phyloP scores from a whole-genome alignment of 2,888 invertebrate genomes.

The Cantharis nigra region DNA sequence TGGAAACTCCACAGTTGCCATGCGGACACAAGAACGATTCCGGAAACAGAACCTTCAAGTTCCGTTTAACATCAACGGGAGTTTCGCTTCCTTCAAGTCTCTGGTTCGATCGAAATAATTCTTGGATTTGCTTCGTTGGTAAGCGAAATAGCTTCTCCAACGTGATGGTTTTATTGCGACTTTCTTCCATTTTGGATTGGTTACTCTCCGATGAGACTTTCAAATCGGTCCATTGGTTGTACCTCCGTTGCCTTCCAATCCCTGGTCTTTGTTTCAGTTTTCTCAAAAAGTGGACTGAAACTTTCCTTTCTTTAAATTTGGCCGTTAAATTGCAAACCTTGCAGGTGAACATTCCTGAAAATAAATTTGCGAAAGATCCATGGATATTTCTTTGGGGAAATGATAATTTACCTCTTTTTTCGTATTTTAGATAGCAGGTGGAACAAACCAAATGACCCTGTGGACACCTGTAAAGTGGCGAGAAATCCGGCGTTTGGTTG shows the following conservation, averaged over 20 bases:
- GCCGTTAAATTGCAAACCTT: not conserved
- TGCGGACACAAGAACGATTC: slow-evolving; percentile 48
- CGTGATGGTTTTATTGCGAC: slow-evolving; percentile 34
- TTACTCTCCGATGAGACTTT: not conserved
- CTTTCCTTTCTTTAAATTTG: slow-evolving; percentile 31
- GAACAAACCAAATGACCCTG: slow-evolving; percentile 47
- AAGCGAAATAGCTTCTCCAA: slow-evolving; percentile 45
- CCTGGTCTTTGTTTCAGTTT: slow-evolving; percentile 48
- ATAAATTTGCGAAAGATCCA: not conserved
- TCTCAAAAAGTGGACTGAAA: slow-evolving; percentile 41
- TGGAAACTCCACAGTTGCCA: slow-evolving; percentile 47
- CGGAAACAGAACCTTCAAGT: not conserved
- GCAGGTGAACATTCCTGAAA: not conserved
- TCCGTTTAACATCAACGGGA: not conserved
- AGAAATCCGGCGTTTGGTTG: slow-evolving; percentile 43
- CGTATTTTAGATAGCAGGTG: slow-evolving; percentile 44
- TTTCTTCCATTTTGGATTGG: slow-evolving; percentile 1
- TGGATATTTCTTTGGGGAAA: not conserved
- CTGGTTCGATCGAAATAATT: slow-evolving; percentile 33
- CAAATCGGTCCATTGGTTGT: slow-evolving; percentile 10
- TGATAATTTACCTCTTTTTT: slow-evolving; percentile 39
- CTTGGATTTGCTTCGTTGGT: slow-evolving; percentile 35
- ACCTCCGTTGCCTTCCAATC: slow-evolving; percentile 47
- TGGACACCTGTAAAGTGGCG: slow-evolving; percentile 48
- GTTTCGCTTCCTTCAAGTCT: not conserved